These are phyloP conservation scores for Dusona sp. DNA, from an alignment of 2,888 invertebrate genomes.

Conservation along the genomic window DNA sequence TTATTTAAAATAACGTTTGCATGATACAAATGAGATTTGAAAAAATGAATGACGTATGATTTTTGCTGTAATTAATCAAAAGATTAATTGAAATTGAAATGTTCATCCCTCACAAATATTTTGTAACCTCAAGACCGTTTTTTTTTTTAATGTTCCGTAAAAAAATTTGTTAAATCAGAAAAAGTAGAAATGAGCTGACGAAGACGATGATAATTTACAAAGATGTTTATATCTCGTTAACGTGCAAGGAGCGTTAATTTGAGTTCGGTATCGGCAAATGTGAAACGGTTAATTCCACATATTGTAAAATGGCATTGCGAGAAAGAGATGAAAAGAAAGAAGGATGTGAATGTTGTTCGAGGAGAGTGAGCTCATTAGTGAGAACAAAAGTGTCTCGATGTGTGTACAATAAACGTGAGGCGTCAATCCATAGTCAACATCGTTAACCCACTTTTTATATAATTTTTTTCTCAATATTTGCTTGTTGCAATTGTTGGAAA, in stretches of 20 bases:
- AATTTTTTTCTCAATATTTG: conserved; percentile 33
- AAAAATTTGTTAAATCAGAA: background rate
- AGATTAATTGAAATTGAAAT: background rate
- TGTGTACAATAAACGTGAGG: conserved; percentile 36
- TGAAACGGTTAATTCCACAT: conserved; percentile 57
- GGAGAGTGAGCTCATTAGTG: conserved; percentile 51
- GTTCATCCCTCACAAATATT: background rate
- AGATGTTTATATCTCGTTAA: conserved; percentile 55
- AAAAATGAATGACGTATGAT: background rate
- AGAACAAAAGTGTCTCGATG: conserved; percentile 50
- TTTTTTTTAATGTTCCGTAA: background rate
- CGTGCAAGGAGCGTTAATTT: conserved; percentile 55
- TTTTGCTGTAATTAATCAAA: background rate
- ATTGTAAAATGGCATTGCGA: conserved; percentile 25
- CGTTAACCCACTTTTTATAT: conserved; percentile 63
- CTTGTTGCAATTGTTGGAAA: conserved; percentile 15
- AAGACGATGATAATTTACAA: conserved; percentile 52
- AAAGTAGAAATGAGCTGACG: conserved; percentile 11
- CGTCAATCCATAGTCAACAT: conserved; percentile 65
- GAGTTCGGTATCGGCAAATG: conserved; percentile 52
- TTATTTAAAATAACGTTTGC: background rate
- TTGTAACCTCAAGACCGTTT: background rate
- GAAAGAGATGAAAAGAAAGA: conserved; percentile 37
- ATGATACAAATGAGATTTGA: background rate
- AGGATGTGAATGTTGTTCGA: conserved; percentile 40